Conservation (phyloP, 2,797 vertebrate genomes). For the Chloroceryle inda region DNA sequence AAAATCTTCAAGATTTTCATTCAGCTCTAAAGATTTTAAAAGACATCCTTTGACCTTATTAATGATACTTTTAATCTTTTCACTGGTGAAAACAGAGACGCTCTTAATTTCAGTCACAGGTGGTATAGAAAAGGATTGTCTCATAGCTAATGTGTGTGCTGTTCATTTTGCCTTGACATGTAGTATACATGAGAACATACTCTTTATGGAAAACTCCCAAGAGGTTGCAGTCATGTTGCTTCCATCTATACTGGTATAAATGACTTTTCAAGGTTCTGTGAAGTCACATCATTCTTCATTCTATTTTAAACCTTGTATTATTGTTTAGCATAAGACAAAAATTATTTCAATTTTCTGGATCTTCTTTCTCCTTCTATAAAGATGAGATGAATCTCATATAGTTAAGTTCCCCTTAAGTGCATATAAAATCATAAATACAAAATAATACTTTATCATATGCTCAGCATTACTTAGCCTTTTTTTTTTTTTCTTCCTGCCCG, state of each 20-base stretch:
- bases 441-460: background rate
- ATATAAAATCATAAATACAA: background rate
- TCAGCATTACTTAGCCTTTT: background rate
- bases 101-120: background rate
- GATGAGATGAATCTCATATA: background rate
- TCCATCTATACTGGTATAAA: background rate
- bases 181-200: background rate
- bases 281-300: background rate
- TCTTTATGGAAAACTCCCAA: background rate
- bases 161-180: background rate
- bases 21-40: background rate
- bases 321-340: background rate
- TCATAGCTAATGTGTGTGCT: accelerated
- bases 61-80: background rate
- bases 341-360: background rate
- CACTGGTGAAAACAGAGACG: background rate
- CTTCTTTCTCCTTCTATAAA: background rate
- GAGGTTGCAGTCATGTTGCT: background rate
- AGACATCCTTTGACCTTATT: background rate
- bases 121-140: background rate
- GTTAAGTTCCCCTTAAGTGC: background rate
- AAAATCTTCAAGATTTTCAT: background rate
- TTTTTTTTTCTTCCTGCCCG: background rate
- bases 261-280: background rate
- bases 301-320: background rate